phyloP scores from a whole-genome alignment of 2,797 vertebrate genomes.

The Phaenicophaeus curvirostris region DNA sequence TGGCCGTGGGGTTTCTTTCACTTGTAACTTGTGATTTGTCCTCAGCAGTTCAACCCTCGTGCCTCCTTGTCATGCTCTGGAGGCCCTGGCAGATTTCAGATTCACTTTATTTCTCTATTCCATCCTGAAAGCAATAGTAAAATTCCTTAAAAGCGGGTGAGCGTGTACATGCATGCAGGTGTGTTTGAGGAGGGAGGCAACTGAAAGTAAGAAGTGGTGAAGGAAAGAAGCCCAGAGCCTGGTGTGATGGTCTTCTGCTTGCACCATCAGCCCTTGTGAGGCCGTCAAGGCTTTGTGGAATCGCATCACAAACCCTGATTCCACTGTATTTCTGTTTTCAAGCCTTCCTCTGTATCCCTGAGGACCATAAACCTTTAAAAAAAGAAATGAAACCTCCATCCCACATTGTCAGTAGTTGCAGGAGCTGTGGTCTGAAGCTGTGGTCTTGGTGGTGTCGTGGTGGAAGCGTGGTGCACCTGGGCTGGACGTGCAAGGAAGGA shows the following conservation, averaged over 20 bases:
- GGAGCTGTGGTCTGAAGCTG: neutral
- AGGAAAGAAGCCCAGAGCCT: neutral
- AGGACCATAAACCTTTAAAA: neutral
- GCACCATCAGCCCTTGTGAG: neutral
- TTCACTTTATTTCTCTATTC: neutral
- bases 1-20: accelerated
- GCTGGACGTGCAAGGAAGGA: accelerated
- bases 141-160: conserved; percentile 43
- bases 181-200: neutral
- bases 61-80: neutral
- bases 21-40: accelerated
- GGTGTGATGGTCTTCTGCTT: accelerated
- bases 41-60: neutral
- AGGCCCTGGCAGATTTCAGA: neutral
- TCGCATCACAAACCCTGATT: neutral
- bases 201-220: neutral
- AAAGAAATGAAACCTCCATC: accelerated
- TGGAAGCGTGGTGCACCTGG: neutral
- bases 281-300: neutral
- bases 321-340: neutral
- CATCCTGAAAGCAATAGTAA: conserved; percentile 15
- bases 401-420: accelerated
- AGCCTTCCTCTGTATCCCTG: neutral
- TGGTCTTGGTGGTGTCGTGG: neutral
- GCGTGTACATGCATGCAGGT: neutral